Conservation (phyloP, 2,888 invertebrate species). For the Nephrotoma appendiculata region DNA sequence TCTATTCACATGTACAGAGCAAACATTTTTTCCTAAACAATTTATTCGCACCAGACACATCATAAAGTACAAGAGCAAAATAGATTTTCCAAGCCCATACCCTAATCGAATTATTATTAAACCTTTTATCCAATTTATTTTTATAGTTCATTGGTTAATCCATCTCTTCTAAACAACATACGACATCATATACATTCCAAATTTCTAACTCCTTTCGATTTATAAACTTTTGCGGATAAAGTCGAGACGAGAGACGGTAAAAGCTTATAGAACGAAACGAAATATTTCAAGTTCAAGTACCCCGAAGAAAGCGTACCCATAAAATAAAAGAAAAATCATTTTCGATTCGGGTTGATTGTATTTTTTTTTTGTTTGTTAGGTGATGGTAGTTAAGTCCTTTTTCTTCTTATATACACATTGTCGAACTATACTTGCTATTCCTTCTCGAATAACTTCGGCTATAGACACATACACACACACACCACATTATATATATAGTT, state of each 20-base stretch:
- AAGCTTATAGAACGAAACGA: not conserved
- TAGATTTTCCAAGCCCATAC: not conserved
- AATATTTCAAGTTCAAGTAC: not conserved
- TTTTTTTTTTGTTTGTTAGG: not conserved
- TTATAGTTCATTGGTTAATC: not conserved
- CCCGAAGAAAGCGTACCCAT: not conserved
- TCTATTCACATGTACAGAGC: not conserved
- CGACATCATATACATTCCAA: not conserved
- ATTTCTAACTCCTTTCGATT: too few relatives aligned
- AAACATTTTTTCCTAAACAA: not conserved
- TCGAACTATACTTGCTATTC: not conserved
- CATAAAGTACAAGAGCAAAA: not conserved
- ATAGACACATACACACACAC: not conserved
- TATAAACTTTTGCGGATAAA: not conserved
- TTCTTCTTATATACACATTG: not conserved
- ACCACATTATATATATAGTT: not conserved
- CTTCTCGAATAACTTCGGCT: not conserved
- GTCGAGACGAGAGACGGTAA: not conserved
- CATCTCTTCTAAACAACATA: not conserved
- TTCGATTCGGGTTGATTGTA: not conserved
- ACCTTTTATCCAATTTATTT: not conserved
- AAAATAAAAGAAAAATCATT: not conserved
- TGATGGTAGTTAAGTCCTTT: not conserved
- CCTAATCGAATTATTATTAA: not conserved
- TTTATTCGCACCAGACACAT: not conserved